Percentiles rank a stretch among this genome's conserved stretches.
Evolutionary conservation across 1,140 invertebrate genomes (phyloP).

Genomic region (Acromyrmex charruanus): DNA sequence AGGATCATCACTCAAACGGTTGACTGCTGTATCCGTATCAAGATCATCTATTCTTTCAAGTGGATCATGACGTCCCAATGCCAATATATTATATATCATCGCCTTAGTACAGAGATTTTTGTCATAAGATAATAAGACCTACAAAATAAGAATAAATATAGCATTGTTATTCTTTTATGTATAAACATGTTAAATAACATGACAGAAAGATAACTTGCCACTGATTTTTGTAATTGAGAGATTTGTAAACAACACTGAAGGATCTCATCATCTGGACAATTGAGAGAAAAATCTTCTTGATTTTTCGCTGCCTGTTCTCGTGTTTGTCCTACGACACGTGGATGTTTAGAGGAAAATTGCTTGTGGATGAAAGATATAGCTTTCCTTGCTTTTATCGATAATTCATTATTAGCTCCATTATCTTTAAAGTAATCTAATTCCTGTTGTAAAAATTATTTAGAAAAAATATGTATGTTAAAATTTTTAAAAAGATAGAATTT

Average conservation of each 20-base stretch:
- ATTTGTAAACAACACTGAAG: slow-evolving; percentile 84
- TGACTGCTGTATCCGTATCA: slow-evolving; percentile 21
- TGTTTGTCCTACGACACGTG: slow-evolving; percentile 82
- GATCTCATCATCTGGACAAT: slow-evolving; percentile 85
- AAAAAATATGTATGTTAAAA: slow-evolving; percentile 28
- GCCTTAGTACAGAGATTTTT: slow-evolving; percentile 85
- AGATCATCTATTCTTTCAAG: slow-evolving; percentile 81
- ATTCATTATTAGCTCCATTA: slow-evolving; percentile 72
- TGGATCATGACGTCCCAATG: slow-evolving; percentile 77
- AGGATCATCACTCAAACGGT: slow-evolving; percentile 33
- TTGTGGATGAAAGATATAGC: slow-evolving; percentile 81
- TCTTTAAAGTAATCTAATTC: slow-evolving; percentile 85
- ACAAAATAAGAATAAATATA: slow-evolving; percentile 9
- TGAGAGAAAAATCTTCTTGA: slow-evolving; percentile 76
- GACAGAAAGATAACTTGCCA: slow-evolving; percentile 69
- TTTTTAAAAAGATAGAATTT: not conserved
- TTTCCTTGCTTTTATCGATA: slow-evolving; percentile 78
- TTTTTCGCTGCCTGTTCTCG: slow-evolving; percentile 79
- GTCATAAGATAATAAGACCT: slow-evolving; percentile 84
- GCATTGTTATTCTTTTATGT: not conserved
- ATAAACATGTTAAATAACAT: not conserved
- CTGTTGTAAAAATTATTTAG: slow-evolving; percentile 68
- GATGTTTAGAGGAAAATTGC: slow-evolving; percentile 82
- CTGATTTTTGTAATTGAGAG: slow-evolving; percentile 70
- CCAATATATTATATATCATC: slow-evolving; percentile 80